A percentile compares a stretch with the other conserved stretches of the same genome.
phyloP scores from a whole-genome alignment of 53 echinoderm and acorn worm genomes.

The Pentamera pediparva region DNA sequence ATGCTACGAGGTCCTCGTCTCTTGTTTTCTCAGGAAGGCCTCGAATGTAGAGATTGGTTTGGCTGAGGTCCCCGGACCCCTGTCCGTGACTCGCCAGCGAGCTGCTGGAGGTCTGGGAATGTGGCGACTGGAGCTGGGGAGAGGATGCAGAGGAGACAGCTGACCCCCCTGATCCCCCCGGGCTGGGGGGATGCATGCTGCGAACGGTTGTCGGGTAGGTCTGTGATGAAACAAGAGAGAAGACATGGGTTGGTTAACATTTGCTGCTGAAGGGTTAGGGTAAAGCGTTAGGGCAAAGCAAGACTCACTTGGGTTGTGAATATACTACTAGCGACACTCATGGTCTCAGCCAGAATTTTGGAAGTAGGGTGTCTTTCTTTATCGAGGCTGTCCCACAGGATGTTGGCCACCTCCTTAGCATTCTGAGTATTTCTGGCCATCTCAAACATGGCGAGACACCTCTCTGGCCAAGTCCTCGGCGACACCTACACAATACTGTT shows the following conservation, averaged over 20 bases:
- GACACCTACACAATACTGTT: no score
- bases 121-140: constrained; percentile 84
- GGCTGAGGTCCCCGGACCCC: constrained; percentile 76
- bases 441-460: no score
- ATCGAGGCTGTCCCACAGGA: no score
- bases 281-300: not conserved
- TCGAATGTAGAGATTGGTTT: constrained; percentile 94
- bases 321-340: no score
- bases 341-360: no score
- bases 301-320: no score
- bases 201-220: constrained; percentile 74
- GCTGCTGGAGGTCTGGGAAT: constrained; percentile 75
- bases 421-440: no score
- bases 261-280: not conserved
- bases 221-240: constrained; percentile 42
- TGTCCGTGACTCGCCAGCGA: constrained; percentile 37
- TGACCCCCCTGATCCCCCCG: constrained; percentile 70
- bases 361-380: no score
- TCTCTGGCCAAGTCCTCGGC: no score
- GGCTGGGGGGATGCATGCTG: constrained; percentile 94
- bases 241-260: not conserved
- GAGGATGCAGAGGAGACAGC: constrained; percentile 75
- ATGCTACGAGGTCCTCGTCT: constrained; percentile 81
- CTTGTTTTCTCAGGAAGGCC: constrained; percentile 93
- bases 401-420: no score